Evolutionary conservation across 2,888 invertebrate genomes (phyloP).

Genomic region (Lampropteryx suffumata): DNA sequence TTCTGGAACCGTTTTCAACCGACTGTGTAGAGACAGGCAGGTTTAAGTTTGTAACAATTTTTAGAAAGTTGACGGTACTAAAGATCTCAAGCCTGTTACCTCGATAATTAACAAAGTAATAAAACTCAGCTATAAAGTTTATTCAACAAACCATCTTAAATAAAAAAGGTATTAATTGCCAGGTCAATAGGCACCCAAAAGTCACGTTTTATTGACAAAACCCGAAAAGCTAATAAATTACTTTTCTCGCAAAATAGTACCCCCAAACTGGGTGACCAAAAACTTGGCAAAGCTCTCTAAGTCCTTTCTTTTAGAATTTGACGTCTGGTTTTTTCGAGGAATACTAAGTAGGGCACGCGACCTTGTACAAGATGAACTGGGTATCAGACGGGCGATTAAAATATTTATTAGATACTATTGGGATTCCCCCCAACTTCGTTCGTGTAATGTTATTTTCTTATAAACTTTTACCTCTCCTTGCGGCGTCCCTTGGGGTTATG

Average conservation of each 20-base stretch:
- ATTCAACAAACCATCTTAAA: too few species aligned
- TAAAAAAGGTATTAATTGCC: too few species aligned
- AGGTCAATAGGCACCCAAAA: not conserved
- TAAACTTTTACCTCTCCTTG: too few species aligned
- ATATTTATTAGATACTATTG: too few species aligned
- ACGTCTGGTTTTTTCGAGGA: conserved; percentile 34
- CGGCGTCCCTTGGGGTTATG: too few species aligned
- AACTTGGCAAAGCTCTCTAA: conserved; percentile 17
- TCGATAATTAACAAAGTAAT: too few species aligned
- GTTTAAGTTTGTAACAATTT: too few species aligned
- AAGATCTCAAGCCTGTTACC: too few species aligned
- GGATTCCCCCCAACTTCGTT: too few species aligned
- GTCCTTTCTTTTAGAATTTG: conserved; percentile 33
- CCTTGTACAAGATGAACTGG: conserved; percentile 16
- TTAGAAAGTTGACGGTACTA: too few species aligned
- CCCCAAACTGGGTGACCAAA: conserved; percentile 10
- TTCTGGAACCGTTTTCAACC: conserved; percentile 4
- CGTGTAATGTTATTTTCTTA: too few species aligned
- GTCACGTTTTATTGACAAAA: conserved; percentile 9
- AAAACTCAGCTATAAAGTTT: too few species aligned
- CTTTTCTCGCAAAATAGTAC: conserved; percentile 10
- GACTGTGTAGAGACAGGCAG: not conserved
- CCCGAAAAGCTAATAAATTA: conserved; percentile 6
- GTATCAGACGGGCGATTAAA: conserved; percentile 11
- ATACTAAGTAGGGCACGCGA: conserved; percentile 33